Conservation (phyloP, 1,140 invertebrate genomes). For the Nylanderia fulva region DNA sequence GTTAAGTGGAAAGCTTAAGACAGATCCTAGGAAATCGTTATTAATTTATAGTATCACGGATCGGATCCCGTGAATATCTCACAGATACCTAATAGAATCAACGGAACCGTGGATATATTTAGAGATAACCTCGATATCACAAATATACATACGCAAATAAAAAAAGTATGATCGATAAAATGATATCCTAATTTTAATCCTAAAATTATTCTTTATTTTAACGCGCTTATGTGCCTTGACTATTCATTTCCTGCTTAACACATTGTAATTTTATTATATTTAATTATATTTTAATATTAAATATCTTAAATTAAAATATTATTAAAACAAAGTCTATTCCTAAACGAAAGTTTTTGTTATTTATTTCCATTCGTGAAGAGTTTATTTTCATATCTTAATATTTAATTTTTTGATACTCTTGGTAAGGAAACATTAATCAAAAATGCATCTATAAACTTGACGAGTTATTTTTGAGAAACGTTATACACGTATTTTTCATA, state of each 20-base stretch:
- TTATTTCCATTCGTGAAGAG: constrained; percentile 1
- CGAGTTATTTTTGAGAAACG: background rate
- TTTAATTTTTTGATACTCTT: constrained; percentile 23
- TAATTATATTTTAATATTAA: background rate
- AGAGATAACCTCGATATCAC: constrained; percentile 28
- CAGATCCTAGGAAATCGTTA: background rate
- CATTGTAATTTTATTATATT: background rate
- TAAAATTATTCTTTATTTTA: constrained; percentile 1
- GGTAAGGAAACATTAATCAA: background rate
- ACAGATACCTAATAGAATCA: constrained; percentile 7
- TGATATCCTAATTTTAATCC: background rate
- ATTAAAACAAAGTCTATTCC: constrained; percentile 24
- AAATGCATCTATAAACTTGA: background rate
- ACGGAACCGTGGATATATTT: constrained; percentile 35
- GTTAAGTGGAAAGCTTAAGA: background rate
- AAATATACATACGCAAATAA: background rate
- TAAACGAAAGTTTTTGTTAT: constrained; percentile 26
- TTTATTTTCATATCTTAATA: background rate
- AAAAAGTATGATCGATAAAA: background rate
- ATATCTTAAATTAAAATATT: constrained; percentile 11
- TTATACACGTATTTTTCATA: background rate
- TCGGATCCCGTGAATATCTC: constrained; percentile 34
- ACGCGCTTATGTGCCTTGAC: background rate
- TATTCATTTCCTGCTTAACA: background rate
- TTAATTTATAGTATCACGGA: constrained; percentile 13